Evolutionary conservation across 2,113 vertebrate species (phyloP).

Genomic region (Pachycephala philippinensis): DNA sequence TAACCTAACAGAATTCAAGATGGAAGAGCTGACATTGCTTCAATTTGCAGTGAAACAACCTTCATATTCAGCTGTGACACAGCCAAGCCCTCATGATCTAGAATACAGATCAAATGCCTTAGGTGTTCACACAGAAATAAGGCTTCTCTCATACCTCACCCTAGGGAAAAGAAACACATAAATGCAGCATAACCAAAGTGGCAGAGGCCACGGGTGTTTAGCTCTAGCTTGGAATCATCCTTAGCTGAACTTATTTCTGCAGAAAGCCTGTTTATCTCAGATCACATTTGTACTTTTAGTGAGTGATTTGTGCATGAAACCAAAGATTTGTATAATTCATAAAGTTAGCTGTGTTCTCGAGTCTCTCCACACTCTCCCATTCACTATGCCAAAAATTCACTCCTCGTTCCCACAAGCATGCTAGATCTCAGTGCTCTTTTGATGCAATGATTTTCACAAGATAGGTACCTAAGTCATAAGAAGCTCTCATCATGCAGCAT

Average conservation of each 20-base stretch:
- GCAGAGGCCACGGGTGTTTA: background rate
- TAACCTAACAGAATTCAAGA: background rate
- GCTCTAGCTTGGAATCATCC: conserved; percentile 43
- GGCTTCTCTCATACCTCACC: background rate
- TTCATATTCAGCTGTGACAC: background rate
- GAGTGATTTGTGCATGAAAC: background rate
- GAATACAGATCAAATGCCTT: background rate
- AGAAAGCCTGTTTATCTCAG: conserved; percentile 69
- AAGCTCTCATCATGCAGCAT: background rate
- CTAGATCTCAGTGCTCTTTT: background rate
- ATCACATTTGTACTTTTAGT: conserved; percentile 69
- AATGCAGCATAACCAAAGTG: background rate
- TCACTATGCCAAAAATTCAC: background rate
- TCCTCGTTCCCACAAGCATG: background rate
- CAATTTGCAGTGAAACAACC: background rate
- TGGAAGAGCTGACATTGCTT: background rate
- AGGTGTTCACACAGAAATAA: background rate
- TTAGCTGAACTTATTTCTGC: conserved; percentile 60
- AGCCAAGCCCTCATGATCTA: background rate
- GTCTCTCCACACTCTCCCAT: background rate
- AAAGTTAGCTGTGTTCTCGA: background rate
- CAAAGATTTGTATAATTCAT: background rate
- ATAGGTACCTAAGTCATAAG: background rate
- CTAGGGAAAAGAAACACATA: background rate
- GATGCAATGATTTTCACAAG: background rate